Conservation (phyloP, 2,888 invertebrate species). For the Netelia virgata region DNA sequence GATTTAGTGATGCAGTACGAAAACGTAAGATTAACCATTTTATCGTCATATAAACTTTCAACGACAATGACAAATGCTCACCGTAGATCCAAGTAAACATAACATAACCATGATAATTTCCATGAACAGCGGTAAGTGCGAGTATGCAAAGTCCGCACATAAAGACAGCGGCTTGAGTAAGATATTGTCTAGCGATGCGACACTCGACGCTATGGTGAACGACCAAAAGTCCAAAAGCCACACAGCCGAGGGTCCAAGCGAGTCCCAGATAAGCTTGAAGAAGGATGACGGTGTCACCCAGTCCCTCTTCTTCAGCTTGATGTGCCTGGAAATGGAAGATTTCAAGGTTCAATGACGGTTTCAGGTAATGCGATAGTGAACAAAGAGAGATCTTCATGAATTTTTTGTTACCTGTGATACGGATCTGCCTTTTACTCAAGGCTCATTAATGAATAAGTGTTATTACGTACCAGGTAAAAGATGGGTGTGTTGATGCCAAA, state of each 20-base stretch:
- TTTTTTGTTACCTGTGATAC: too few relatives aligned
- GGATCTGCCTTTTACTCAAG: too few relatives aligned
- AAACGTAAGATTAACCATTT: background rate
- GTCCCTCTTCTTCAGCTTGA: conserved; percentile 92
- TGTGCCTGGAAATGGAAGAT: conserved; percentile 86
- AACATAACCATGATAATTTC: conserved; percentile 91
- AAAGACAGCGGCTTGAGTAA: conserved; percentile 93
- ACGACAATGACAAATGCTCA: conserved; percentile 78
- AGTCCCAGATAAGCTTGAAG: conserved; percentile 92
- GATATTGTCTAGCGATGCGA: conserved; percentile 93
- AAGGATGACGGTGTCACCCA: conserved; percentile 88
- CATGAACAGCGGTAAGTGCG: conserved; percentile 91
- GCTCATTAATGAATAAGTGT: background rate
- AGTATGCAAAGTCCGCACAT: conserved; percentile 92
- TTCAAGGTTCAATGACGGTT: too few relatives aligned
- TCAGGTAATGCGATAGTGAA: too few relatives aligned
- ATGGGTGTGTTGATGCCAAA: conserved; percentile 95
- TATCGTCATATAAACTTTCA: background rate
- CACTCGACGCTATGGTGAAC: conserved; percentile 94
- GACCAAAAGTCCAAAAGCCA: conserved; percentile 93
- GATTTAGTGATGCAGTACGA: background rate
- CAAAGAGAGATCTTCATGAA: too few relatives aligned
- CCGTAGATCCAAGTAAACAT: conserved; percentile 94
- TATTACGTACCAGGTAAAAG: conserved; percentile 89
- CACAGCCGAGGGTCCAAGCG: conserved; percentile 93